Conservation (phyloP, 2,888 invertebrate species). For the Fabriciana adippe region DNA sequence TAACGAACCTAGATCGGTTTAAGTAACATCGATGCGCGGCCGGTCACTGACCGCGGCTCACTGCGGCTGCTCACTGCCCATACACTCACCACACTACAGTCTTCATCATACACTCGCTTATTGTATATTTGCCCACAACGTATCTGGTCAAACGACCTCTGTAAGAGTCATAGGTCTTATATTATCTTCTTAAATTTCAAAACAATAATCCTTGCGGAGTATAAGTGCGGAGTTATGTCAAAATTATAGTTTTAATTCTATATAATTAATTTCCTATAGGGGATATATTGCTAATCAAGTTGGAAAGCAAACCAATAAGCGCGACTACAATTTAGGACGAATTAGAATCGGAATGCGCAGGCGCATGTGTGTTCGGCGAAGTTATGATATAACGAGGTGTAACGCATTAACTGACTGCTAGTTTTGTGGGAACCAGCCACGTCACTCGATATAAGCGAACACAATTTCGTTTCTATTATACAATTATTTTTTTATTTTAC, state of each 20-base stretch:
- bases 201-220: too few relatives aligned
- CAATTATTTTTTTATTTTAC: slow-evolving; percentile 18
- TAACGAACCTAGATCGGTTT: slow-evolving; percentile 28
- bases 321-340: slow-evolving; percentile 13
- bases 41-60: slow-evolving; percentile 25
- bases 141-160: too few relatives aligned
- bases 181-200: too few relatives aligned
- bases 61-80: slow-evolving; percentile 9
- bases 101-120: too few relatives aligned
- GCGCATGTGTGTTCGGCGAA: slow-evolving; percentile 19
- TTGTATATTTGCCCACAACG: too few relatives aligned
- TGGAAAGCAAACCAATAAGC: slow-evolving; percentile 17
- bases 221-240: too few relatives aligned
- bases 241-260: too few relatives aligned
- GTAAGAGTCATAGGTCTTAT: too few relatives aligned
- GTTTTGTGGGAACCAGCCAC: slow-evolving; percentile 33
- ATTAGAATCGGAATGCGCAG: slow-evolving; percentile 22
- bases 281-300: not conserved
- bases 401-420: slow-evolving; percentile 27
- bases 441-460: slow-evolving; percentile 35
- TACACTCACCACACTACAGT: not conserved
- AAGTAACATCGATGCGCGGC: slow-evolving; percentile 23
- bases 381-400: slow-evolving; percentile 23
- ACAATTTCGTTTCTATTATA: slow-evolving; percentile 21
- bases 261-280: not conserved